Base-by-base conservation (phyloP, 2,888 invertebrate species). In the Clunio marinus region DNA sequence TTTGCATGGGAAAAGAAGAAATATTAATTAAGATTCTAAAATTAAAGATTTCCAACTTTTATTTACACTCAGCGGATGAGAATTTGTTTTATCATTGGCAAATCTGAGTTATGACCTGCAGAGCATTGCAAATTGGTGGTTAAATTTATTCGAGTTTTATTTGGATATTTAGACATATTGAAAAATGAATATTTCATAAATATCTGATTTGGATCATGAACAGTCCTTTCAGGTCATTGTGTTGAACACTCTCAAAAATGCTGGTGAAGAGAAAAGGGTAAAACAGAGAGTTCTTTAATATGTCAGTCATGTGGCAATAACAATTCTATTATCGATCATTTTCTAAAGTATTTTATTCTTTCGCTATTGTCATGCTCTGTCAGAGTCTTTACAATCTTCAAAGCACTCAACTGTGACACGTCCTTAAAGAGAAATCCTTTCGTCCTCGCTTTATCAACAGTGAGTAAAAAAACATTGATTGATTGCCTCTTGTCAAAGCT, bases 281-380 rank as follows among this genome's bases (percentile, higher is more conserved):
- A 60, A 60, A 17, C 17, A 17, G 15, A 32, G 41, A 25, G 35
- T 35, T 20, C 62, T 63, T 35, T 10, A 58, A 41, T 15, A 63
- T 51, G 51, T 51, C 51, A 17, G 8, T 51, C 62, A 24, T 63
- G 20, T 45, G 27, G 41, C 3, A 41, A 41, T 27, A 57, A 63
- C 20, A 63, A 45, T 10, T 63, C 20, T 24, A 27, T 63, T 63
- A 63, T 63, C 45, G 62, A 63, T 63, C 62, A 45, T 13, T 63
- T 45, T 45, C 62, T 45, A 25, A 27, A 22, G 25, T 8, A 32
- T 41, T 27, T 57, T 20, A 4, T 20, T 51, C 41, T 41, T 15
- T 41, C 41, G 3, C 22, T 22, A 51, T 51, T 51, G 51, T 51
- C 22, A 22, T 51, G 51, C n/a, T 51, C 22, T 22, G 51, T 13